phyloP scores from a whole-genome alignment of 2,888 invertebrate genomes.

The Leptodirus hochenwartii region DNA sequence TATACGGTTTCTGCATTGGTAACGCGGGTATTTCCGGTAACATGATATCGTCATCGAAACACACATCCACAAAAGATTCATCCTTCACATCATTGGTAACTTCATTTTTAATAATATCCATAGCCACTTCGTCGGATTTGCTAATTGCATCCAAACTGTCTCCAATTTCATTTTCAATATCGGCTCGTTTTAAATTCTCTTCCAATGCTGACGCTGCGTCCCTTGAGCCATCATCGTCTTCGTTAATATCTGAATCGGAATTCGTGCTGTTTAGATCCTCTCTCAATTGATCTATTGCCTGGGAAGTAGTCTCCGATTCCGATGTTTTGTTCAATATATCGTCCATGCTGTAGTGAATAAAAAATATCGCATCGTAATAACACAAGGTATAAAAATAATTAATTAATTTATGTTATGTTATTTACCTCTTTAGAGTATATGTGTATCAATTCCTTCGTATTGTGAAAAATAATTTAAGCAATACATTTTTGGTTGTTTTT shows the following conservation, averaged over 20 bases:
- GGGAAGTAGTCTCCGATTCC: slow-evolving; percentile 11
- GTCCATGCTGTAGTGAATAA: slow-evolving; percentile 14
- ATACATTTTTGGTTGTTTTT: too few species aligned
- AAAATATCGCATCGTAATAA: neutral
- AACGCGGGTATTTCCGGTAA: slow-evolving; percentile 7
- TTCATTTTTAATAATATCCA: too few species aligned
- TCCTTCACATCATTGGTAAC: slow-evolving; percentile 8
- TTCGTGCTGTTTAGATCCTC: slow-evolving; percentile 20
- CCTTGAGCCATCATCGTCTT: slow-evolving; percentile 20
- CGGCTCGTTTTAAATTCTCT: too few species aligned
- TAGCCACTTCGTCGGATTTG: slow-evolving; percentile 7
- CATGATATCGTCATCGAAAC: slow-evolving; percentile 5
- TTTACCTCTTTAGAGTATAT: too few species aligned
- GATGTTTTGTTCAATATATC: slow-evolving; percentile 14
- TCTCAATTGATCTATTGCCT: slow-evolving; percentile 20
- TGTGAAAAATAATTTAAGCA: too few species aligned
- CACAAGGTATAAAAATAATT: too few species aligned
- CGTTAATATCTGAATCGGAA: slow-evolving; percentile 22
- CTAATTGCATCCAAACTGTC: slow-evolving; percentile 9
- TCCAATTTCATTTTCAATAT: too few species aligned
- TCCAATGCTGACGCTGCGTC: slow-evolving; percentile 20
- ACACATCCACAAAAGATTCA: slow-evolving; percentile 7
- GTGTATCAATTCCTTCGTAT: too few species aligned
- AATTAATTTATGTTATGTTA: too few species aligned
- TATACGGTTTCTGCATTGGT: slow-evolving; percentile 14